These are phyloP conservation scores for Autographa pulchrina DNA, from an alignment of 2,888 invertebrate species.

Conservation along the genomic window DNA sequence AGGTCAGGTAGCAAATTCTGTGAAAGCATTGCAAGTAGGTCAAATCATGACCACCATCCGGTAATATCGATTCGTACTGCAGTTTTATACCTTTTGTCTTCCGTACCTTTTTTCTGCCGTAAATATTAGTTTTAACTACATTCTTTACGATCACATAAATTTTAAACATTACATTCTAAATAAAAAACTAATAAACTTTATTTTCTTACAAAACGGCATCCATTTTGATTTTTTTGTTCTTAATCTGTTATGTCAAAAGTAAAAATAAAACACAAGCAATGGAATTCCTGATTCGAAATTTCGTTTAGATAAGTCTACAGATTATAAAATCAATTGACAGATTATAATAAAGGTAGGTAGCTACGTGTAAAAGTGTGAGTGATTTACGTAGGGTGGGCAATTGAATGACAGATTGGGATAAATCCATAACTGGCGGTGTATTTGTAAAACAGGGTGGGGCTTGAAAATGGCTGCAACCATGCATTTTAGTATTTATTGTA, in stretches of 20 bases:
- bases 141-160: neutral
- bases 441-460: slow-evolving; percentile 36
- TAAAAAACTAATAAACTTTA: neutral
- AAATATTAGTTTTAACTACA: neutral
- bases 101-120: neutral
- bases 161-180: neutral
- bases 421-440: slow-evolving; percentile 8
- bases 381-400: neutral
- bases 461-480: slow-evolving; percentile 7
- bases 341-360: too few relatives aligned
- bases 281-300: neutral
- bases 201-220: neutral
- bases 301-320: neutral
- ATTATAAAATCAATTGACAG: neutral
- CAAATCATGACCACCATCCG: slow-evolving; percentile 9
- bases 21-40: slow-evolving; percentile 6
- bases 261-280: neutral
- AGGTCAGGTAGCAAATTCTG: neutral
- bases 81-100: neutral
- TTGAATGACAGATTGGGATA: slow-evolving; percentile 17
- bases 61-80: slow-evolving; percentile 9
- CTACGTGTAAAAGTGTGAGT: neutral
- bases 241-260: neutral
- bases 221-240: neutral
- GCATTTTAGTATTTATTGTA: neutral